These are phyloP conservation scores for Dione juno DNA, from an alignment of 2,888 invertebrate species.

Conservation along the genomic window DNA sequence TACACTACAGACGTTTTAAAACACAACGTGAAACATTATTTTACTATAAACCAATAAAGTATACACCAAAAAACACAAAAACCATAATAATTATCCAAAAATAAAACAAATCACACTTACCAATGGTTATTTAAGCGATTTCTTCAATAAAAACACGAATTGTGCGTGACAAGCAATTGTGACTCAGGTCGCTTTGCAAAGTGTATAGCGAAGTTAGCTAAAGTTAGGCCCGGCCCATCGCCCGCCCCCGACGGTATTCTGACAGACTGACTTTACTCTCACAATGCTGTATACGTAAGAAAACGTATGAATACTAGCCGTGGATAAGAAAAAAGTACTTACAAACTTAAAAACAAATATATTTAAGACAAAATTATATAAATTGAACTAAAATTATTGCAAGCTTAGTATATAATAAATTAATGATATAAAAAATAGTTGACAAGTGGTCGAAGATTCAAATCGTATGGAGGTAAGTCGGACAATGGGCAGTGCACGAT, in stretches of 20 bases:
- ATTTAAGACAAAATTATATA: background rate
- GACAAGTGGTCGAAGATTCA: conserved; percentile 72
- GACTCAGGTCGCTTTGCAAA: conserved; percentile 72
- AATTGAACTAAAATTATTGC: background rate
- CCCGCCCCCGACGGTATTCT: conserved; percentile 66
- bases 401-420: conserved; percentile 56
- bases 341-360: conserved; percentile 18
- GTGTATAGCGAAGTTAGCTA: conserved; percentile 65
- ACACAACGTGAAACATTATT: conserved; percentile 35
- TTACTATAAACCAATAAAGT: background rate
- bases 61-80: background rate
- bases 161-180: conserved; percentile 54
- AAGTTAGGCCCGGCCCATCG: conserved; percentile 62
- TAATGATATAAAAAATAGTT: conserved; percentile 69
- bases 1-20: conserved; percentile 47
- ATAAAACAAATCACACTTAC: conserved; percentile 58
- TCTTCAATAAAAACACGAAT: conserved; percentile 39
- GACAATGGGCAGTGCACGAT: conserved; percentile 77
- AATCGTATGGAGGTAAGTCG: conserved; percentile 72
- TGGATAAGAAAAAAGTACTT: background rate
- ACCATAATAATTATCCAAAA: background rate
- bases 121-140: conserved; percentile 44
- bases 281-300: conserved; percentile 66
- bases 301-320: conserved; percentile 46
- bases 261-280: conserved; percentile 70